These are phyloP conservation scores for Platycheirus rosarum DNA, from an alignment of 2,888 invertebrate genomes.

Conservation along the genomic window DNA sequence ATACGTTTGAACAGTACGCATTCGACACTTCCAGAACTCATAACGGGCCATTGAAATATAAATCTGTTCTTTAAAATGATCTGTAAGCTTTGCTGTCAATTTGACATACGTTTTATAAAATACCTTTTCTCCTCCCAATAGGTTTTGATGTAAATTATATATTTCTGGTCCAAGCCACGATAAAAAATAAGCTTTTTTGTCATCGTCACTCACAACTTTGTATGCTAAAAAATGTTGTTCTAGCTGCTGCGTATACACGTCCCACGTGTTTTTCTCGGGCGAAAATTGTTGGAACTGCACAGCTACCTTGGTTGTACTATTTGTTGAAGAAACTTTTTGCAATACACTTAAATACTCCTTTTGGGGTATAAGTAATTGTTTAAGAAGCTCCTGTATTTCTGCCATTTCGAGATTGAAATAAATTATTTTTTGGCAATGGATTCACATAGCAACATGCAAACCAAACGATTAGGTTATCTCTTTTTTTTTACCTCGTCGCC, in stretches of 20 bases:
- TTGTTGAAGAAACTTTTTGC: constrained; percentile 3
- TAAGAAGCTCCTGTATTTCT: constrained; percentile 15
- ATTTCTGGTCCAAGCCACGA: constrained; percentile 15
- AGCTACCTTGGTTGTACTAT: background rate
- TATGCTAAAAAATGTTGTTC: constrained; percentile 31
- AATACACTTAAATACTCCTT: constrained; percentile 16
- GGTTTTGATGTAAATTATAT: constrained; percentile 17
- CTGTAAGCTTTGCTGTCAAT: constrained; percentile 1
- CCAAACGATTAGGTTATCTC: constrained; percentile 4
- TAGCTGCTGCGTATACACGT: constrained; percentile 26
- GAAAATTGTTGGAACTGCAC: constrained; percentile 18
- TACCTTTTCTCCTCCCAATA: constrained; percentile 18
- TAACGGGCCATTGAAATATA: constrained; percentile 28
- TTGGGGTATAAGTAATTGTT: constrained; percentile 8
- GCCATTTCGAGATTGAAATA: background rate
- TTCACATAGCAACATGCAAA: background rate
- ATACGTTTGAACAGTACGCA: constrained; percentile 30
- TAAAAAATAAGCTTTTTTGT: constrained; percentile 35
- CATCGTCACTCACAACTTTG: constrained; percentile 33
- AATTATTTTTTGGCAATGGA: background rate
- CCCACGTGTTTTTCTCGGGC: constrained; percentile 22
- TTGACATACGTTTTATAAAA: background rate
- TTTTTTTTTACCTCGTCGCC: constrained; percentile 22
- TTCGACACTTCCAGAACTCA: constrained; percentile 32
- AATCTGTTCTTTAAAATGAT: constrained; percentile 26